A percentile compares a stretch with the other conserved stretches of the same genome.
Evolutionary conservation across 2,113 vertebrate genomes (phyloP).

Genomic region (Silurus glanis): DNA sequence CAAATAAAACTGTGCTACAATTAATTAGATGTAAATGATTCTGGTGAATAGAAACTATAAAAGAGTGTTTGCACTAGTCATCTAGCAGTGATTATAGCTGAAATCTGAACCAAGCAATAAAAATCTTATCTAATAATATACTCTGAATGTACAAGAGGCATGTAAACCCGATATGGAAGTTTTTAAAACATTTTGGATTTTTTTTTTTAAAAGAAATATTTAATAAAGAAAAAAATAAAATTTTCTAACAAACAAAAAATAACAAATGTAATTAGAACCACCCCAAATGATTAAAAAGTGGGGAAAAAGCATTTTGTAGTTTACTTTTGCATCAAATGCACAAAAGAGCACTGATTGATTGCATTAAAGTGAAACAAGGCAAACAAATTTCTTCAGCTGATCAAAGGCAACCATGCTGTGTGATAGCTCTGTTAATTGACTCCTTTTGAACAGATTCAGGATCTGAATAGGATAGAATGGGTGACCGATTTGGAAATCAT

Average conservation of each 20-base stretch:
- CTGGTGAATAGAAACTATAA: background rate
- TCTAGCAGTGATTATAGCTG: background rate
- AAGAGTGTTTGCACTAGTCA: background rate
- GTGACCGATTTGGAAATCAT: constrained; percentile 10
- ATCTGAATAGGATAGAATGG: constrained; percentile 53
- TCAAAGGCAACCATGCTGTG: constrained; percentile 33
- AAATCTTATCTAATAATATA: background rate
- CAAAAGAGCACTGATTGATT: constrained; percentile 50
- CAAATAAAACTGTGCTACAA: background rate
- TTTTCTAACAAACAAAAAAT: background rate
- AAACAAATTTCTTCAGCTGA: constrained; percentile 33
- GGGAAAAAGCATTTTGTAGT: background rate
- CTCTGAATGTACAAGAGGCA: background rate
- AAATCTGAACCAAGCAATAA: background rate
- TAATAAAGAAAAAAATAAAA: too few relatives aligned
- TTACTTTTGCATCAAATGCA: background rate
- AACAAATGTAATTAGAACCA: background rate
- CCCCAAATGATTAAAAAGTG: background rate
- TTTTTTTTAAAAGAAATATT: background rate
- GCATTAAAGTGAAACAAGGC: constrained; percentile 35
- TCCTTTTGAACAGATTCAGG: constrained; percentile 37
- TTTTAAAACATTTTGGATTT: background rate
- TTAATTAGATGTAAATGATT: background rate
- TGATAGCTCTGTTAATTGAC: constrained; percentile 15
- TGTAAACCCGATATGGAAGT: background rate